Conservation (phyloP, 2,888 invertebrate genomes). For the Lepidocyrtoides sp. region DNA sequence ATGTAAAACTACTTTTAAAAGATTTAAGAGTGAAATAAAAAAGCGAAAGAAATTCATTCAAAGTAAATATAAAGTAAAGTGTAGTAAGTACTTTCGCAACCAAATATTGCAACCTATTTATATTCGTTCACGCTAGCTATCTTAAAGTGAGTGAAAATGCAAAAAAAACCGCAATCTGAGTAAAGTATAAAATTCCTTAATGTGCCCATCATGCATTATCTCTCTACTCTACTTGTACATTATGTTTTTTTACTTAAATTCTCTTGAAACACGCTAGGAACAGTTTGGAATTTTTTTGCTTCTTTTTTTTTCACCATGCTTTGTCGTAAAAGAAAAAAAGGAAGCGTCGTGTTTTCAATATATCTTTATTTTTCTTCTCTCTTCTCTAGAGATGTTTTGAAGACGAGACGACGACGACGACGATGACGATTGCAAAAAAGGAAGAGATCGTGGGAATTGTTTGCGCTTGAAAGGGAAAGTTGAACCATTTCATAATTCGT, state of each 20-base stretch:
- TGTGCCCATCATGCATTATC: slow-evolving; percentile 21
- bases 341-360: not conserved
- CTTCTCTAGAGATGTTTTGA: not conserved
- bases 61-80: too few species aligned
- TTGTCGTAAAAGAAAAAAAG: not conserved
- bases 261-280: slow-evolving; percentile 39
- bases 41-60: slow-evolving; percentile 14
- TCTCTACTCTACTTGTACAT: not conserved
- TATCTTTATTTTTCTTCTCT: not conserved
- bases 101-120: slow-evolving; percentile 52
- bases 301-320: not conserved
- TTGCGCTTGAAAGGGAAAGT: slow-evolving; percentile 63
- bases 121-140: not conserved
- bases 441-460: slow-evolving; percentile 69
- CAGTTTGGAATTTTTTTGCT: not conserved
- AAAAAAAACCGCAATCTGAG: slow-evolving; percentile 56
- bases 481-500: slow-evolving; percentile 75
- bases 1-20: not conserved
- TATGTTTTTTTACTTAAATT: slow-evolving; percentile 41
- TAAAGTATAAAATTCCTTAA: slow-evolving; percentile 22
- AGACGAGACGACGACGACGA: slow-evolving; percentile 1
- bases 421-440: not conserved
- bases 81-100: not conserved
- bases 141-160: slow-evolving; percentile 23
- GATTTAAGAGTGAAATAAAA: not conserved